These are phyloP conservation scores for Otocyon megalotis DNA, from an alignment of 2,113 vertebrate species.

Conservation along the genomic window DNA sequence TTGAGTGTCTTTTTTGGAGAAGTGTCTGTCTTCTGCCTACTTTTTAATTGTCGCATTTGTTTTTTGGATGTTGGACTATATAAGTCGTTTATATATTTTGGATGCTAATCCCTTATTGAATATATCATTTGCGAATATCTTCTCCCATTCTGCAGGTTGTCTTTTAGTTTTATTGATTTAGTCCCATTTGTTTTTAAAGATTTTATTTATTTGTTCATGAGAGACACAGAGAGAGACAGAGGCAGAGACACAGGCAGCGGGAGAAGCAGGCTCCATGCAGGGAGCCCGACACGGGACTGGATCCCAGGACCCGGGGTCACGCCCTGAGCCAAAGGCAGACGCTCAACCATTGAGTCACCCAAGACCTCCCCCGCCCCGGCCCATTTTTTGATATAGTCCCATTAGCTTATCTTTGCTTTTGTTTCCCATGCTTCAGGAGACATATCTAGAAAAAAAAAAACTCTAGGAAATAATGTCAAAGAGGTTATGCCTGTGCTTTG, in stretches of 20 bases:
- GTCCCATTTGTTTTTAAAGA: too few species aligned
- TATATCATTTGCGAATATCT: background rate
- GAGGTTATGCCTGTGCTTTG: background rate
- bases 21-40: background rate
- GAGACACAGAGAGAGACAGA: too few species aligned
- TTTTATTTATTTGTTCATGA: too few species aligned
- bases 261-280: too few species aligned
- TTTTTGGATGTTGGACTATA: background rate
- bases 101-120: background rate
- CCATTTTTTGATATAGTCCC: background rate
- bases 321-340: too few species aligned
- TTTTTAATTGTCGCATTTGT: background rate
- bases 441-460: background rate
- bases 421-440: background rate
- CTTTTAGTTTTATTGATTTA: background rate
- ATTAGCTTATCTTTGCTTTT: background rate
- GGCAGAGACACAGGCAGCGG: too few species aligned
- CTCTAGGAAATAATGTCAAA: background rate
- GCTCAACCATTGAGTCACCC: too few species aligned
- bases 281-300: too few species aligned
- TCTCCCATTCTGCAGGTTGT: background rate
- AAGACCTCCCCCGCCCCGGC: too few species aligned
- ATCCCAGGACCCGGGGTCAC: too few species aligned
- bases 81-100: background rate
- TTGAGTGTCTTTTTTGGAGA: background rate